Conservation (phyloP, 1,140 invertebrate species). For the Aphelinus atriplicis region DNA sequence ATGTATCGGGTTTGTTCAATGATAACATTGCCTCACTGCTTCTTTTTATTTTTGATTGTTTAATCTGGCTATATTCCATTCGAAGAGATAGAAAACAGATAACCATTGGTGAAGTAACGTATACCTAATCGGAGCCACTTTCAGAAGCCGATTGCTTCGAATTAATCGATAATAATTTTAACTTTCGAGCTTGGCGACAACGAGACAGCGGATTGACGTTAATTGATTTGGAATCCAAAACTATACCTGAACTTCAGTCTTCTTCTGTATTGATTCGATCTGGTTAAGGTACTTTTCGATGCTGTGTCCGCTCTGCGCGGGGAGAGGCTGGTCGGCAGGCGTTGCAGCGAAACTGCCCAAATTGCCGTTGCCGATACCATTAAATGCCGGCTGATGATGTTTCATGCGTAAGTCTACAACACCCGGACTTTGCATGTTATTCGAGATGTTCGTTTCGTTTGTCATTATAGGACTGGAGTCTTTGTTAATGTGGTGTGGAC, state of each 20-base stretch:
- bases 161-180: too few species aligned
- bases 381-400: constrained; percentile 57
- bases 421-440: constrained; percentile 52
- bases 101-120: too few species aligned
- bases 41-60: too few species aligned
- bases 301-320: constrained; percentile 68
- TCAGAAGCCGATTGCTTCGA: too few species aligned
- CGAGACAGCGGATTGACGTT: too few species aligned
- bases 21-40: too few species aligned
- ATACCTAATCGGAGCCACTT: too few species aligned
- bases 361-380: constrained; percentile 39
- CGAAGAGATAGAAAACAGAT: too few species aligned
- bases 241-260: constrained; percentile 49
- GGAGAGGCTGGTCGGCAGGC: constrained; percentile 61
- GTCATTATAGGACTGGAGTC: constrained; percentile 62
- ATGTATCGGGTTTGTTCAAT: too few species aligned
- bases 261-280: constrained; percentile 59
- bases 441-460: constrained; percentile 53
- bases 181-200: too few species aligned
- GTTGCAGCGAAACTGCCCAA: constrained; percentile 55
- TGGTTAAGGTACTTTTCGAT: constrained; percentile 71
- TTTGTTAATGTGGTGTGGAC: constrained; percentile 62
- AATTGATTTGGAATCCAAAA: not conserved
- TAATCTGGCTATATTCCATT: too few species aligned
- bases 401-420: constrained; percentile 65